Percentiles rank a stretch among this genome's conserved stretches.
These are phyloP conservation scores for Melipona quadrifasciata DNA, from an alignment of 1,140 invertebrate species.

Conservation along the genomic window DNA sequence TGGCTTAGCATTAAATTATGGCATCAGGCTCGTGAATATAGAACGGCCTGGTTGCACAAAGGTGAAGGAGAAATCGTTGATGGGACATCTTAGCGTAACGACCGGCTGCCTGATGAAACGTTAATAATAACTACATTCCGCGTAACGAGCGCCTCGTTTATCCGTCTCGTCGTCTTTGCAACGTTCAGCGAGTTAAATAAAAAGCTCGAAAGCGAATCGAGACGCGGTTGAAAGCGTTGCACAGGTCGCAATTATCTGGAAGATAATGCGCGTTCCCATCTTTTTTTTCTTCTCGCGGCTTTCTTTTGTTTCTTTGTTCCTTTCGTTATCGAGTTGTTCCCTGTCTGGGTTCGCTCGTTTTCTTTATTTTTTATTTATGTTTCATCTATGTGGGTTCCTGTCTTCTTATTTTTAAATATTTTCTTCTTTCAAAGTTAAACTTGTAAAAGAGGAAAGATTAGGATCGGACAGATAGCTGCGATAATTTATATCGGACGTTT, in stretches of 20 bases:
- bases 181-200: background rate
- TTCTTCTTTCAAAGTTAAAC: too few relatives aligned
- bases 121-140: constrained; percentile 26
- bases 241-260: background rate
- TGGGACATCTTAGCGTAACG: constrained; percentile 35
- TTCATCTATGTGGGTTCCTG: too few relatives aligned
- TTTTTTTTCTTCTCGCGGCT: too few relatives aligned
- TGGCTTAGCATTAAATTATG: constrained; percentile 42
- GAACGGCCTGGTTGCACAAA: constrained; percentile 26
- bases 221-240: background rate
- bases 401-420: too few relatives aligned
- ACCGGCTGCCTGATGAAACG: constrained; percentile 15
- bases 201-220: background rate
- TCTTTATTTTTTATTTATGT: too few relatives aligned
- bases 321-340: background rate
- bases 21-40: constrained; percentile 30
- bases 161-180: background rate
- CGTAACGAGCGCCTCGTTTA: constrained; percentile 27
- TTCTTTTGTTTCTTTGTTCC: background rate
- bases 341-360: too few relatives aligned
- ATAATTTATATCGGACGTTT: too few relatives aligned
- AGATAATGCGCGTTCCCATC: background rate
- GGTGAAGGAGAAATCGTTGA: constrained; percentile 53
- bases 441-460: too few relatives aligned
- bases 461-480: too few relatives aligned